Evolutionary conservation across 2,888 invertebrate species (phyloP).

Genomic region (Agriopis marginaria): DNA sequence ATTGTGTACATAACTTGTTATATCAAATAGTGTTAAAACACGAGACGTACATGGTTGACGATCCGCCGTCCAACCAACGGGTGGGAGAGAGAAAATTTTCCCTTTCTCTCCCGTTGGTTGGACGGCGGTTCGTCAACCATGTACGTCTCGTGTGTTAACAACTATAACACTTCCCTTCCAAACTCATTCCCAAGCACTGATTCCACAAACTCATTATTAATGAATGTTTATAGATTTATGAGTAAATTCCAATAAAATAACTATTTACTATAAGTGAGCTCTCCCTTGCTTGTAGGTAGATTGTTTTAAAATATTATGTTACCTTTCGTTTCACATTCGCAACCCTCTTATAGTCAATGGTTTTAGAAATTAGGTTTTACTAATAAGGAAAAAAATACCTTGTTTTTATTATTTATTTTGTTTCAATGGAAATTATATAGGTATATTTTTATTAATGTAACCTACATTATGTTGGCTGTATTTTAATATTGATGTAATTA

Average conservation of each 20-base stretch:
- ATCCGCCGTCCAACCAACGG: too few relatives aligned
- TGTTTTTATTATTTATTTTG: slow-evolving; percentile 86
- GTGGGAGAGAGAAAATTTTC: too few relatives aligned
- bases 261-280: slow-evolving; percentile 79
- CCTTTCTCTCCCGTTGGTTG: too few relatives aligned
- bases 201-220: slow-evolving; percentile 77
- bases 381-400: slow-evolving; percentile 79
- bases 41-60: too few relatives aligned
- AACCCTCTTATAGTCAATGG: slow-evolving; percentile 81
- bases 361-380: slow-evolving; percentile 80
- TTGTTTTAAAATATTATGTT: slow-evolving; percentile 76
- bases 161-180: not conserved
- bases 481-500: slow-evolving; percentile 87
- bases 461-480: slow-evolving; percentile 86
- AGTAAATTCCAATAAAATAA: slow-evolving; percentile 83
- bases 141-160: too few relatives aligned
- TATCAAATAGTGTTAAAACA: too few relatives aligned
- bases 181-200: slow-evolving; percentile 42
- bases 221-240: slow-evolving; percentile 77
- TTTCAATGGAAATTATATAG: slow-evolving; percentile 85
- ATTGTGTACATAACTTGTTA: not conserved
- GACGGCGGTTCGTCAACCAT: too few relatives aligned
- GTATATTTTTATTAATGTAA: slow-evolving; percentile 86
- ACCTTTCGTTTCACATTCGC: slow-evolving; percentile 76
- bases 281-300: slow-evolving; percentile 83